Percentiles rank a stretch among this genome's conserved stretches.
Evolutionary conservation across 2,888 invertebrate species (phyloP).

Genomic region (Tachina lurida): DNA sequence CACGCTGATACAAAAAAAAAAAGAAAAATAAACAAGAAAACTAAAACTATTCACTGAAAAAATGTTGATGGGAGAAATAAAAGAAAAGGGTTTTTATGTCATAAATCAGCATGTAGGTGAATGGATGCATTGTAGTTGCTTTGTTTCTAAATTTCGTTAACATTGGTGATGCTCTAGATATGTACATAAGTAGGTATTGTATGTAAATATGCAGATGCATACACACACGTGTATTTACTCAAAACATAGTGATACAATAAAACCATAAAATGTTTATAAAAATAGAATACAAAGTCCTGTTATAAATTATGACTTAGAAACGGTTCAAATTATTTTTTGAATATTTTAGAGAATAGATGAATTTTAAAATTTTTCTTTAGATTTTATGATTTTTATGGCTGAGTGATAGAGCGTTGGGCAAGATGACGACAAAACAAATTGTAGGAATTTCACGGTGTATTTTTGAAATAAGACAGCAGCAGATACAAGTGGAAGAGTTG

Average conservation of each 20-base stretch:
- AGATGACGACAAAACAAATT: slow-evolving; percentile 29
- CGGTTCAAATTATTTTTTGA: not conserved
- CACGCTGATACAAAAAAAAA: slow-evolving; percentile 49
- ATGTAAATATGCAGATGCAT: too few relatives aligned
- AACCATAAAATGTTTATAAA: slow-evolving; percentile 76
- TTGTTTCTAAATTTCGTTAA: not conserved
- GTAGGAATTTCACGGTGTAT: slow-evolving; percentile 15
- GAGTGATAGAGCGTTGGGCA: not conserved
- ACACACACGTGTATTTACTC: slow-evolving; percentile 65
- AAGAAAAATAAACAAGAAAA: slow-evolving; percentile 9
- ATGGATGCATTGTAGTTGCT: not conserved
- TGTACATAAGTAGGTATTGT: not conserved
- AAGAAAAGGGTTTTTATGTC: slow-evolving; percentile 68
- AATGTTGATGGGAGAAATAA: not conserved
- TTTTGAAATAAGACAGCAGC: slow-evolving; percentile 19
- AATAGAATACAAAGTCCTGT: slow-evolving; percentile 52
- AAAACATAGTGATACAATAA: slow-evolving; percentile 77
- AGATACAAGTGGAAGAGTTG: not conserved
- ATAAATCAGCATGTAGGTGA: slow-evolving; percentile 77
- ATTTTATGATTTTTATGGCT: slow-evolving; percentile 54
- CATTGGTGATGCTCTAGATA: slow-evolving; percentile 23
- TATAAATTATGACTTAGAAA: slow-evolving; percentile 44
- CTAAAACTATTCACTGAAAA: slow-evolving; percentile 9
- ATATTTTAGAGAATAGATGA: slow-evolving; percentile 10
- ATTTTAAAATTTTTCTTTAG: slow-evolving; percentile 60